Evolutionary conservation across 2,888 invertebrate genomes (phyloP).

Genomic region (Magallana nippona): DNA sequence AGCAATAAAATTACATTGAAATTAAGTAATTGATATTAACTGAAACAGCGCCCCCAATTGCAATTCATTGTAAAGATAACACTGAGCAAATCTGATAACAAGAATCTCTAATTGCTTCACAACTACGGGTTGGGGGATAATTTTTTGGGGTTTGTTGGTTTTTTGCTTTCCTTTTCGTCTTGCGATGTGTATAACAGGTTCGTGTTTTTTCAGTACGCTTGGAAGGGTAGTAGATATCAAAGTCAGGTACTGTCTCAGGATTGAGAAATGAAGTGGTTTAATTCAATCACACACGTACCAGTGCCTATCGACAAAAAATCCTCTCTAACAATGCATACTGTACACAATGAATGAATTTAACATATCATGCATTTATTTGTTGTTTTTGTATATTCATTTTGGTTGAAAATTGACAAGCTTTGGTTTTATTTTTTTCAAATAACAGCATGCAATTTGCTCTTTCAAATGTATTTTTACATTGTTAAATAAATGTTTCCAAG

Average conservation of each 20-base stretch:
- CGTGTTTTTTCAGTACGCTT: conserved; percentile 46
- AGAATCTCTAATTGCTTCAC: not conserved
- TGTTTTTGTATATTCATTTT: not conserved
- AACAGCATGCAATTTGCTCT: conserved; percentile 24
- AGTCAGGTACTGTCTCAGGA: conserved; percentile 37
- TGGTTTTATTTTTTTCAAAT: not conserved
- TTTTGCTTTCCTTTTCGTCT: not conserved
- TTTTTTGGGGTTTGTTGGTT: not conserved
- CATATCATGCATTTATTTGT: conserved; percentile 1
- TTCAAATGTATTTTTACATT: not conserved
- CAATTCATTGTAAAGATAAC: too few species aligned
- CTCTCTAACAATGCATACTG: not conserved
- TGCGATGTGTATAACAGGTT: not conserved
- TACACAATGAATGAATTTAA: not conserved
- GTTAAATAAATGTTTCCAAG: not conserved
- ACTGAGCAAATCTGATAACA: too few species aligned
- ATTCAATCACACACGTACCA: not conserved
- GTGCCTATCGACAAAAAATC: not conserved
- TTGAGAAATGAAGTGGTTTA: not conserved
- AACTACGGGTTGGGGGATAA: not conserved
- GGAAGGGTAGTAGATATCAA: conserved; percentile 43
- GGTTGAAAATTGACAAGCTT: not conserved
- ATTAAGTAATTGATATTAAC: too few species aligned
- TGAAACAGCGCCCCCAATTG: too few species aligned
- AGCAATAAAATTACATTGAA: too few species aligned